Base-by-base conservation (phyloP, 2,113 vertebrate genomes). In the Pontoporia blainvillei region DNA sequence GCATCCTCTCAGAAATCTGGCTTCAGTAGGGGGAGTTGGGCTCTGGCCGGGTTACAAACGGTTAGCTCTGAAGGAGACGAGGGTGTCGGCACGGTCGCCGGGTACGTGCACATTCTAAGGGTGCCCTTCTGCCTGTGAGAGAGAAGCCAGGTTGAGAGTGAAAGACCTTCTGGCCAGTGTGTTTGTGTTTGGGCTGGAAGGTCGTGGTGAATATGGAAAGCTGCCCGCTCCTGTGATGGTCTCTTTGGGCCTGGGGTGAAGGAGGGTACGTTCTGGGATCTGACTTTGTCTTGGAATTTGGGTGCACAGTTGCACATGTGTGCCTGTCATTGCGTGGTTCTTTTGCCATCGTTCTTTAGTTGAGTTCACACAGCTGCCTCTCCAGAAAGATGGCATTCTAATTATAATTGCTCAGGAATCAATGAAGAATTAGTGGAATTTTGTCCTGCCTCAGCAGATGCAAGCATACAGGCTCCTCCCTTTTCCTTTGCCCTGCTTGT, bases 401-500 rank as follows among this genome's bases (percentile, higher is more conserved):
- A 44, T 64, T 92, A 66, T 86, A 92, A 41, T 64, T 66, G 39
- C 52, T 11, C 52, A 20, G 13, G 17, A 1, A 17, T 89, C 71
- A 17, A 31, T 62, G 71, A 90, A 76, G 82, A 97, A 91, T 25
- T 64, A 36, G 52, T 86, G 71, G 62, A 94, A 86, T 95, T 25
- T 59, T 95, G 91, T 85, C 92, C 39, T 34, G 54, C 15, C 21
- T 93, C 64, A 36, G 3, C 76, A 89, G 72, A 44, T 52, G 7
- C 5, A 21, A 62, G 34, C 4, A 0, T 3, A 1, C 81, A 72
- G 61, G 36, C 46, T 59, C 67, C 73, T 61, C 29, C n/a, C 18
- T 90, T 39, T 89, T 15, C 62, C 44, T n/a, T 9, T 8, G n/a
- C 81, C 66, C 76, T 54, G 29, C 44, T 64, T 15, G 6, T 23